Evolutionary conservation across 1,140 invertebrate species (phyloP), one percentile per base, ranked within the genome.

Genomic region (Orchestia grillus): DNA sequence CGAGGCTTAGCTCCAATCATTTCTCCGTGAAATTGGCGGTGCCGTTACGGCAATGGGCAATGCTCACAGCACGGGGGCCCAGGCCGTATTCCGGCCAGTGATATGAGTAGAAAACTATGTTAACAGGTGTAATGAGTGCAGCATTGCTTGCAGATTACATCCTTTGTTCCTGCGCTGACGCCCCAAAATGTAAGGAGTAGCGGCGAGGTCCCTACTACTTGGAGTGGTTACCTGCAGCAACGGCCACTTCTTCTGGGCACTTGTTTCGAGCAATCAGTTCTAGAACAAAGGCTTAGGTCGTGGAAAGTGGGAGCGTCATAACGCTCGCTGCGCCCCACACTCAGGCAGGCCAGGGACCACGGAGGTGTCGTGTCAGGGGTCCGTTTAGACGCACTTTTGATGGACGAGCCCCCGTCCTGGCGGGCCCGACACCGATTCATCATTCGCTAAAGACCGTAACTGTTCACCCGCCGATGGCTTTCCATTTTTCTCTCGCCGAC

Each of bases 361-460:
- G 11, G n/a, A 42, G 47, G 88, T 90, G 88, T 28, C 88, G 88
- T 90, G 88, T 42, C 88, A 36, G 23, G 4, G 41, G 88, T 42
- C 43, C 23, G 88, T 90, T 90, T 90, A 90, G 3, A 41, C 88
- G n/a, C 41, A 44, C 41, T 90, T 42, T 41, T 90, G 88, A 90
- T 90, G 88, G 88, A 90, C 43, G 88, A 90, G 88, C 88, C 41
- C 16, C 43, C 23, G 88, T 44, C 36, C n/a, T 11, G 41, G 88
- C 88, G 88, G 28, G 88, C 88, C 88, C n/a, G 15, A 36, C 11
- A 11, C 88, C 88, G 42, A 90, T 90, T 90, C 42, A 90, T 90
- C 88, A 90, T 90, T 90, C 36, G 28, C 88, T 90, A 90, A 90
- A 90, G 88, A 90, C 88, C 88, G 88, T 90, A 90, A 90, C 88